Percentiles rank a stretch among this genome's conserved stretches.
phyloP scores from a whole-genome alignment of 2,888 invertebrate genomes.

The Sturmia bella region DNA sequence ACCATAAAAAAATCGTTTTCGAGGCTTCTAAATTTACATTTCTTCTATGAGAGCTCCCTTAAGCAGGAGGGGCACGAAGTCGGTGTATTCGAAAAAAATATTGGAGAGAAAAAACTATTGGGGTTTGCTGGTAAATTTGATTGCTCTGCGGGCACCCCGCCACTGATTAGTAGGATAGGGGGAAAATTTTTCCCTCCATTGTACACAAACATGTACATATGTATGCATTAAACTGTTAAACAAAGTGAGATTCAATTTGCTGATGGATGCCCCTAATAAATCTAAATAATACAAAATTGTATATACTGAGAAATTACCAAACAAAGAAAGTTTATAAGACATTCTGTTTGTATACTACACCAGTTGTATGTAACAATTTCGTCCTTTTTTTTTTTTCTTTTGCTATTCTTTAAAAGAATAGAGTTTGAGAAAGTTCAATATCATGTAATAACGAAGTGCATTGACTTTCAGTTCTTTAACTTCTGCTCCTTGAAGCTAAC shows the following conservation, averaged over 20 bases:
- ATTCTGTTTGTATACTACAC: too few relatives aligned
- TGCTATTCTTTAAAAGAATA: constrained; percentile 2
- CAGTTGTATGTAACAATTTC: constrained; percentile 13
- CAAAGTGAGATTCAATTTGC: constrained; percentile 2
- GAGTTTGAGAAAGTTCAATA: constrained; percentile 66
- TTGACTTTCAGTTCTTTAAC: constrained; percentile 43
- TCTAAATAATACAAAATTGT: background rate
- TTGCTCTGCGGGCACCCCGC: too few relatives aligned
- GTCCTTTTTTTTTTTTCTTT: constrained; percentile 35
- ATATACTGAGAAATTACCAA: background rate
- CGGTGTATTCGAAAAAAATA: too few relatives aligned
- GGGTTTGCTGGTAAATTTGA: too few relatives aligned
- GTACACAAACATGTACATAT: background rate
- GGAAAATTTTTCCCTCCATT: too few relatives aligned
- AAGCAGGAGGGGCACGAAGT: too few relatives aligned
- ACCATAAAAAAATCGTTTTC: too few relatives aligned
- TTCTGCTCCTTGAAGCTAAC: background rate
- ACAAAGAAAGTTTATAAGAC: constrained; percentile 1
- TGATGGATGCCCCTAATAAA: constrained; percentile 2
- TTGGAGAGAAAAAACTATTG: too few relatives aligned
- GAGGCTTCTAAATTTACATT: too few relatives aligned
- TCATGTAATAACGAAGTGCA: constrained; percentile 50
- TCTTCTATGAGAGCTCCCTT: too few relatives aligned
- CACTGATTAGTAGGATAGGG: too few relatives aligned
- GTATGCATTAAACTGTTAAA: background rate